phyloP scores from a whole-genome alignment of 1,140 invertebrate species.

The Ooceraea biroi region DNA sequence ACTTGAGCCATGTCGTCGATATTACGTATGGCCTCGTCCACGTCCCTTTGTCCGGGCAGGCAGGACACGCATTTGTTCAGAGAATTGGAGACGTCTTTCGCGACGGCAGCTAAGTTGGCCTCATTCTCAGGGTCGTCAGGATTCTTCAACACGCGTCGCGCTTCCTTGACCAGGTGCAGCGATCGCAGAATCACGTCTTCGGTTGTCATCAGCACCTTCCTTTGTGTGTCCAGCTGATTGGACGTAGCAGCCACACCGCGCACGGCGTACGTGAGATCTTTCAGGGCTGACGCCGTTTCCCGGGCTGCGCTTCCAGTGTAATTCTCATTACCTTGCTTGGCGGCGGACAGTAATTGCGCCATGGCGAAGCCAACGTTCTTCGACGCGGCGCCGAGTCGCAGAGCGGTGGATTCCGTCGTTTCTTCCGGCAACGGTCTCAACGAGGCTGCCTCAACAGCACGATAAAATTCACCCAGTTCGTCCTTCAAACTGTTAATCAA shows the following conservation, averaged over 20 bases:
- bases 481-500: conserved; percentile 92
- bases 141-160: conserved; percentile 89
- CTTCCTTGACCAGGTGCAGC: conserved; percentile 92
- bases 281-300: conserved; percentile 92
- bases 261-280: conserved; percentile 90
- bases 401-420: conserved; percentile 91
- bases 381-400: conserved; percentile 90
- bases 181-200: conserved; percentile 93
- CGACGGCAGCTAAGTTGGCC: conserved; percentile 88
- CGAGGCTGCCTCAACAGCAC: conserved; percentile 90
- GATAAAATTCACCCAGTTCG: conserved; percentile 93
- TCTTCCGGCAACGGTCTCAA: conserved; percentile 95
- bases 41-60: conserved; percentile 95
- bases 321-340: conserved; percentile 93
- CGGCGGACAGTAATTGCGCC: conserved; percentile 94
- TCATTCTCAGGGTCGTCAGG: conserved; percentile 88
- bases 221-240: conserved; percentile 88
- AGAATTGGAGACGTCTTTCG: conserved; percentile 88
- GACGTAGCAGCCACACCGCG: conserved; percentile 91
- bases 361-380: conserved; percentile 89
- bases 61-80: conserved; percentile 91
- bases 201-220: conserved; percentile 90
- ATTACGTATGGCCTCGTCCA: conserved; percentile 94
- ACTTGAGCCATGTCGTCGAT: conserved; percentile 92
- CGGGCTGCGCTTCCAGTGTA: conserved; percentile 94